Percentiles rank a stretch among this genome's conserved stretches.
Evolutionary conservation across 2,888 invertebrate species (phyloP).

Genomic region (Diaperis boleti): DNA sequence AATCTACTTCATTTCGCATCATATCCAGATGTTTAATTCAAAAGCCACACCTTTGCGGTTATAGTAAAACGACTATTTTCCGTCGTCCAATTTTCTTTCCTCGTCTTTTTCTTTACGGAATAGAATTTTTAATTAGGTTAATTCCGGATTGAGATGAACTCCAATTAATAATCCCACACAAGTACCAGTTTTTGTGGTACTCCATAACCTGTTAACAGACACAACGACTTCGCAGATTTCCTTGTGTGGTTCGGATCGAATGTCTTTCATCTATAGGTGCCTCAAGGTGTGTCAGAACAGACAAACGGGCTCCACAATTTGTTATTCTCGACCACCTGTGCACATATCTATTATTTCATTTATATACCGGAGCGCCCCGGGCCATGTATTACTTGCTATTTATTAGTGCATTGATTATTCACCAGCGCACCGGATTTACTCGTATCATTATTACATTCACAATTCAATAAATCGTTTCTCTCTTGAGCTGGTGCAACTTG

Average conservation of each 20-base stretch:
- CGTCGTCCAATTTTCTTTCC: too few species aligned
- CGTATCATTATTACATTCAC: constrained; percentile 26
- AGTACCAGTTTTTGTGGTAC: constrained; percentile 2
- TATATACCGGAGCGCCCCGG: constrained; percentile 34
- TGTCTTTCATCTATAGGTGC: constrained; percentile 35
- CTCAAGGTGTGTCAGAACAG: constrained; percentile 36
- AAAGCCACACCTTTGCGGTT: constrained; percentile 22
- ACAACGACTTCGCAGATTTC: constrained; percentile 8
- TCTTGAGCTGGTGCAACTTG: background rate
- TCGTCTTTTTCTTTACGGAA: background rate
- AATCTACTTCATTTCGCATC: constrained; percentile 13
- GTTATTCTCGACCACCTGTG: constrained; percentile 43
- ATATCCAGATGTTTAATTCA: constrained; percentile 34
- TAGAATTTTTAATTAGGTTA: constrained; percentile 20
- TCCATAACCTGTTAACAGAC: constrained; percentile 10
- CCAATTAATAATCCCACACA: constrained; percentile 17
- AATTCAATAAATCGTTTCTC: constrained; percentile 28
- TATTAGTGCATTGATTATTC: constrained; percentile 41
- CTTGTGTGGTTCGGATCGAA: constrained; percentile 20
- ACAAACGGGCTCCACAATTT: constrained; percentile 44
- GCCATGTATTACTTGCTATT: constrained; percentile 36
- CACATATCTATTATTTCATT: constrained; percentile 41
- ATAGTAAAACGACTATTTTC: constrained; percentile 10
- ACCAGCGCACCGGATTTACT: constrained; percentile 38
- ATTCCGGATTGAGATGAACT: constrained; percentile 9